These are phyloP conservation scores for Elachura formosa DNA, from an alignment of 2,113 vertebrate genomes.

Conservation along the genomic window DNA sequence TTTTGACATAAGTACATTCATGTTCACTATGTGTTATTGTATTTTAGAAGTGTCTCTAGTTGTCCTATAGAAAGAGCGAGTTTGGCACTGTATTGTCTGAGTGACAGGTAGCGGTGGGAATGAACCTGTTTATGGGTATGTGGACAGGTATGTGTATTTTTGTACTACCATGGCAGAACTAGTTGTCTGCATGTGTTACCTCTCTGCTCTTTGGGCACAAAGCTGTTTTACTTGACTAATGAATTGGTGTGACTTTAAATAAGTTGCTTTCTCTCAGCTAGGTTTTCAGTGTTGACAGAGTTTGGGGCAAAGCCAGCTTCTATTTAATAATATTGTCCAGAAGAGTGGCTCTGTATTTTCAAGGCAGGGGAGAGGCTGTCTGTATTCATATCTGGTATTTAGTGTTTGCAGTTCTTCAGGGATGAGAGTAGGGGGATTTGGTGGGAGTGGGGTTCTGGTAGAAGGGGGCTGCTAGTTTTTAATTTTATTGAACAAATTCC, in stretches of 20 bases:
- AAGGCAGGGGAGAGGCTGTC: neutral
- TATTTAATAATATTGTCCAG: neutral
- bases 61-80: neutral
- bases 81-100: neutral
- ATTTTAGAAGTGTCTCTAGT: neutral
- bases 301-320: neutral
- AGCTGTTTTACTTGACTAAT: neutral
- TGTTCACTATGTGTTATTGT: neutral
- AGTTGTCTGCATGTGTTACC: neutral
- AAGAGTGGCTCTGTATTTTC: neutral
- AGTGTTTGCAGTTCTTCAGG: neutral
- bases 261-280: neutral
- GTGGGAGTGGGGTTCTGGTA: neutral
- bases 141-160: neutral
- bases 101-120: neutral
- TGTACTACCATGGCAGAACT: neutral
- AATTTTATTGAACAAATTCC: neutral
- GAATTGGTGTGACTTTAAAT: neutral
- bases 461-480: neutral
- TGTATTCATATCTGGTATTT: neutral
- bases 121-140: neutral
- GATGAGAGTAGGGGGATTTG: neutral
- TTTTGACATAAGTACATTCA: neutral
- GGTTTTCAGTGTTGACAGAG: neutral
- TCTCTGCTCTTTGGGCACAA: neutral